Base-by-base conservation (phyloP, 1,140 invertebrate species). In the Vollenhovia emeryi region DNA sequence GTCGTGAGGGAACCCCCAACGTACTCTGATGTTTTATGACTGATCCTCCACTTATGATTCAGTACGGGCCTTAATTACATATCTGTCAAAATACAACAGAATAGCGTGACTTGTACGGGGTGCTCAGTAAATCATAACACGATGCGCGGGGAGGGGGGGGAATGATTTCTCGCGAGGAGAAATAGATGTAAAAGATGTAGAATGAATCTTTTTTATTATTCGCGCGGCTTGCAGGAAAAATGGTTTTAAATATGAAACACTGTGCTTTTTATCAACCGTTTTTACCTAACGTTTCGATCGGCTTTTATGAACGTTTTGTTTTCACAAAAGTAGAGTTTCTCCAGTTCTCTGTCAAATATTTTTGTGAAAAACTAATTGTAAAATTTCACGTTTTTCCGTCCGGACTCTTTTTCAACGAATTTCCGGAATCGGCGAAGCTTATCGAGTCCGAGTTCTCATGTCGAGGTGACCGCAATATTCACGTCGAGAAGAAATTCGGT, bases 31-130 rank as follows among this genome's bases (percentile, higher is more conserved):
- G 78, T 73, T 82, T 82, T 82, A 82, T 82, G 78, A 82, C 78
- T 71, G 78, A 82, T 82, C 66, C 52, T 13, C 24, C 78, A 82
- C 78, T 82, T 82, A 71, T 73, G 66, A 82, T 82, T 82, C 78
- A 82, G 78, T 59, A 45, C 40, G 66, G 52, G 36, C 40, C 52
- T 82, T 71, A 82, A 82, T 73, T 82, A 82, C 36, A 71, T 57
- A 82, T 82, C 64, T 82, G 68, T 43, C 66, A 71, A 57, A 71
- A 73, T 71, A 82, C 36, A 73, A 71, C 50, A 82, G 66, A 71
- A 73, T 82, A 73, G 50, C 36, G 50, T 71, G 78, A 73, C 66
- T 71, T 30, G n/a, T 27, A 68, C 45, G 36, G 50, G 40, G 11
- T 40, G 36, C 11, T 55, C 50, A 13, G 45, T 68, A 79, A 69